Percentiles rank a stretch among this genome's conserved stretches.
Conservation (phyloP, 2,797 vertebrate genomes). For the Taenioides sp. region DNA sequence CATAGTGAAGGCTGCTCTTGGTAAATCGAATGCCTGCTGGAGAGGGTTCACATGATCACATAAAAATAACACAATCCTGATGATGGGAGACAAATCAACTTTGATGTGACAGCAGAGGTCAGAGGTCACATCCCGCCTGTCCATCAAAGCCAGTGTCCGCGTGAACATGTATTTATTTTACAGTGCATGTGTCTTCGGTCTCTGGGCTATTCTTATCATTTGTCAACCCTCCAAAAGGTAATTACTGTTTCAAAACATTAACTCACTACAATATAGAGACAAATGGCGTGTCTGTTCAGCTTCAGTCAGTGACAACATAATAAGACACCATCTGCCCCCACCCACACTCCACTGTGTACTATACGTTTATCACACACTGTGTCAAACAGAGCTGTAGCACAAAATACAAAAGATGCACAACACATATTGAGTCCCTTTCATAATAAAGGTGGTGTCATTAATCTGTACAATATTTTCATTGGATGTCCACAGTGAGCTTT, state of each 20-base stretch:
- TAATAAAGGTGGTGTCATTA: slow-evolving; percentile 1
- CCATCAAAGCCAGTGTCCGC: slow-evolving; percentile 18
- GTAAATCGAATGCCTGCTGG: slow-evolving; percentile 15
- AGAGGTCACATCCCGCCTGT: slow-evolving; percentile 64
- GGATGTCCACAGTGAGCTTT: slow-evolving; percentile 15
- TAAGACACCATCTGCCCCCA: slow-evolving; percentile 58
- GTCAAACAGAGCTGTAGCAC: slow-evolving; percentile 3
- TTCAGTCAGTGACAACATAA: slow-evolving; percentile 65
- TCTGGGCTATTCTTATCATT: slow-evolving; percentile 70
- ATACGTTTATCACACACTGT: slow-evolving; percentile 58
- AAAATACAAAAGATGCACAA: neutral
- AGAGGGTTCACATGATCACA: slow-evolving; percentile 38
- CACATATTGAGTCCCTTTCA: slow-evolving; percentile 30
- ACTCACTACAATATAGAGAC: slow-evolving; percentile 71
- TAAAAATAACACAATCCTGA: slow-evolving; percentile 67
- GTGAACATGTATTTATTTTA: neutral
- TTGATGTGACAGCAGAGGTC: slow-evolving; percentile 67
- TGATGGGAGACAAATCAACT: slow-evolving; percentile 76
- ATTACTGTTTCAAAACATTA: slow-evolving; percentile 70
- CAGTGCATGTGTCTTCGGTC: neutral
- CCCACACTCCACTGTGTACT: slow-evolving; percentile 21
- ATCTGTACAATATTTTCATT: neutral
- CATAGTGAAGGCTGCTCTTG: neutral
- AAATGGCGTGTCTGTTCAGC: slow-evolving; percentile 66
- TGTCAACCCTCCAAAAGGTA: slow-evolving; percentile 70